A percentile compares a stretch with the other conserved stretches of the same genome.
Evolutionary conservation across 1,140 invertebrate genomes (phyloP).

Genomic region (Melanaphis sacchari): DNA sequence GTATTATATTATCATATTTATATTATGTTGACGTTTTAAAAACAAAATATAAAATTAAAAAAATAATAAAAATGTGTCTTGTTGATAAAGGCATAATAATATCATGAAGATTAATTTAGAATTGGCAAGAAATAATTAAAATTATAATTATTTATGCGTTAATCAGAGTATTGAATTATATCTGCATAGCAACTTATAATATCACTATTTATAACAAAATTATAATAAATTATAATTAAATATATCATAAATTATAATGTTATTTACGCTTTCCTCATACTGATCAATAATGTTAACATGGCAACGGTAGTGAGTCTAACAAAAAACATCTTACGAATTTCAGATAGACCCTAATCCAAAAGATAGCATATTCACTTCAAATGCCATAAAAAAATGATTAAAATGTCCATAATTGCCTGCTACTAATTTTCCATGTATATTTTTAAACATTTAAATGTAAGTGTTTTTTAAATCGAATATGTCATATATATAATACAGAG

Average conservation of each 20-base stretch:
- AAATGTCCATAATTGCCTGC: background rate
- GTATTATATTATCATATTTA: background rate
- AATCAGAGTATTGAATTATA: background rate
- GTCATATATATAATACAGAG: no score
- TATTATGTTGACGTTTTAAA: background rate
- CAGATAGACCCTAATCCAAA: background rate
- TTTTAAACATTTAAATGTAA: background rate
- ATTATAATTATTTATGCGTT: background rate
- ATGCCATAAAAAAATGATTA: background rate
- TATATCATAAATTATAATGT: background rate
- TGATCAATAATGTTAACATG: background rate
- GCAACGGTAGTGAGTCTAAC: background rate
- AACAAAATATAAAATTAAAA: background rate
- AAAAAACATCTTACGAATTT: background rate
- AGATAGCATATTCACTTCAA: background rate
- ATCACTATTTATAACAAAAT: background rate
- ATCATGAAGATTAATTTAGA: background rate
- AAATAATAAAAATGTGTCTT: no score
- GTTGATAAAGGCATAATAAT: background rate
- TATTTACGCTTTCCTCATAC: background rate
- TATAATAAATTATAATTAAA: background rate
- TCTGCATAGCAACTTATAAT: background rate
- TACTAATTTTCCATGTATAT: background rate
- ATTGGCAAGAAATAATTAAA: background rate
- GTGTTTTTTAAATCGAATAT: no score